Evolutionary conservation across 1,140 invertebrate genomes (phyloP).

Genomic region (Oncopodura yosiiana): DNA sequence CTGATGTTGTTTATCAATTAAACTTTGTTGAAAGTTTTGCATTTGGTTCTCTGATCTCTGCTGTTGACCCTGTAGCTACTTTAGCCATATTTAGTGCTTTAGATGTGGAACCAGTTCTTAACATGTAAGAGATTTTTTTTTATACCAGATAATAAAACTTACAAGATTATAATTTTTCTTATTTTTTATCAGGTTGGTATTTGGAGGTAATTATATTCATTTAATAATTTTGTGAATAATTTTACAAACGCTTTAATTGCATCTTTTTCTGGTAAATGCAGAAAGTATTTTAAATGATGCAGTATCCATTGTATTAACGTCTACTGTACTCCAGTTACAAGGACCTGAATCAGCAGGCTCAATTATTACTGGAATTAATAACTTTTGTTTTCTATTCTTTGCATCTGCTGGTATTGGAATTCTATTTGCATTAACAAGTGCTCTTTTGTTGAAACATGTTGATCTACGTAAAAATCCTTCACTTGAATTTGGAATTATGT

Average conservation of each 20-base stretch:
- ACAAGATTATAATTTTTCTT: conserved; percentile 37
- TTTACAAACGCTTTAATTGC: too few species aligned
- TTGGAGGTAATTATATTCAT: too few species aligned
- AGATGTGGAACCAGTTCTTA: conserved; percentile 87
- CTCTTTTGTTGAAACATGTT: conserved; percentile 70
- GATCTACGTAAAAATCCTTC: conserved; percentile 96
- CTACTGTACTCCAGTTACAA: conserved; percentile 58
- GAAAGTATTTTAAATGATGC: conserved; percentile 98
- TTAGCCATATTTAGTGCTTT: conserved; percentile 96
- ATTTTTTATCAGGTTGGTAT: conserved; percentile 57
- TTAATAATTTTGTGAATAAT: too few species aligned
- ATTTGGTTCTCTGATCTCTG: conserved; percentile 96
- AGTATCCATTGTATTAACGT: conserved; percentile 92
- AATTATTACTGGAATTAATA: conserved; percentile 75
- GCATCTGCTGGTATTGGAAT: conserved; percentile 96
- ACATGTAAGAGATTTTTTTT: conserved; percentile 86
- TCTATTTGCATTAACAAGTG: conserved; percentile 85
- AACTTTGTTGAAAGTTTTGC: conserved; percentile 95
- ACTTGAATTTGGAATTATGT: conserved; percentile 94
- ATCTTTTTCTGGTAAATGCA: too few species aligned
- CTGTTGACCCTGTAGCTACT: conserved; percentile 95
- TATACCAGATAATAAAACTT: background rate
- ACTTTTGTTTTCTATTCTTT: conserved; percentile 97
- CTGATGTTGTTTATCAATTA: conserved; percentile 69
- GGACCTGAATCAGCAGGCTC: conserved; percentile 61